A percentile compares a stretch with the other conserved stretches of the same genome.
phyloP scores from a whole-genome alignment of 2,797 vertebrate genomes.

The Botia almorhae region DNA sequence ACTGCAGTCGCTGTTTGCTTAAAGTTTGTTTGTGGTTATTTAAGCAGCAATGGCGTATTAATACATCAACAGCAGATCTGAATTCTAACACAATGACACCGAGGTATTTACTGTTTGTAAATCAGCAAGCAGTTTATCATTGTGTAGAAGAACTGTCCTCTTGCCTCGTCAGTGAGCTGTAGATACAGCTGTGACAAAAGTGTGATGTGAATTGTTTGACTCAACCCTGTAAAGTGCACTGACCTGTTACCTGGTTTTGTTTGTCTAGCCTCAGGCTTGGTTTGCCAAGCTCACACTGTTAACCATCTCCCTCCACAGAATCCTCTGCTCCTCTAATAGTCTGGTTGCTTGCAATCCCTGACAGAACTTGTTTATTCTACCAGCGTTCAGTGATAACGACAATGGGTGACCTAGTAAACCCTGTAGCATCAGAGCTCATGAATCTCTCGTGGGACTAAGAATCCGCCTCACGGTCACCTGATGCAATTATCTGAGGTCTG shows the following conservation, averaged over 20 bases:
- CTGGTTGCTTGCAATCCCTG: conserved; percentile 62
- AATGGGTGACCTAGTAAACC: conserved; percentile 60
- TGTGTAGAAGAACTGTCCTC: conserved; percentile 14
- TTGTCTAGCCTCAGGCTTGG: conserved; percentile 40
- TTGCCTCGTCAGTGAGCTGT: conserved; percentile 1
- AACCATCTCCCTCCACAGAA: conserved; percentile 44
- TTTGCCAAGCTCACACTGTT: conserved; percentile 52
- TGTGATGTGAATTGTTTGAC: neutral
- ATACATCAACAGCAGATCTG: conserved; percentile 15
- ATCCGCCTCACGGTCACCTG: conserved; percentile 13
- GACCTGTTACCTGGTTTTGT: conserved; percentile 20
- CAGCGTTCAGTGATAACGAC: conserved; percentile 55
- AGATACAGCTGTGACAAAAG: neutral
- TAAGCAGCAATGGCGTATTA: neutral
- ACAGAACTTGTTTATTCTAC: conserved; percentile 61
- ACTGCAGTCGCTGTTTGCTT: conserved; percentile 2
- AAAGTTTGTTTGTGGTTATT: conserved; percentile 32
- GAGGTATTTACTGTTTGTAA: conserved; percentile 21
- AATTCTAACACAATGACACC: neutral
- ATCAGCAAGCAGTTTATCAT: conserved; percentile 27
- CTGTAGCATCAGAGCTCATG: conserved; percentile 44
- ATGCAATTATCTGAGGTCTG: conserved; percentile 61
- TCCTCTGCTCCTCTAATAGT: conserved; percentile 5
- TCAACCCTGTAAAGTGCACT: neutral
- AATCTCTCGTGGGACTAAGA: conserved; percentile 48